Conservation (phyloP, 2,888 invertebrate genomes). For the Pogonocherus hispidulus region DNA sequence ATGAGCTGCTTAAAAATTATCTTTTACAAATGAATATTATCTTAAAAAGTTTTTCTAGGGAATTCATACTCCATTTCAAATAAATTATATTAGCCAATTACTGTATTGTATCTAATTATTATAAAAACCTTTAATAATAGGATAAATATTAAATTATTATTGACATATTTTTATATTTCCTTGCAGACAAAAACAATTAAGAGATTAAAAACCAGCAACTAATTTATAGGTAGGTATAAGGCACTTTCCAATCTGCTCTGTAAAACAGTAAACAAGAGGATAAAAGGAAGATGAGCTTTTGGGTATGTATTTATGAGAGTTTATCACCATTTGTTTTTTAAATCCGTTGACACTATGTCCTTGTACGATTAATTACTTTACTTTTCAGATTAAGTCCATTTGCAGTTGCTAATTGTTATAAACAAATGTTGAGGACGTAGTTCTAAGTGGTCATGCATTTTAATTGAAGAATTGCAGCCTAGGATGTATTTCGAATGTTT, state of each 20-base stretch:
- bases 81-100: too few species aligned
- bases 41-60: too few species aligned
- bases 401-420: slow-evolving; percentile 31
- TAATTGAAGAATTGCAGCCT: slow-evolving; percentile 3
- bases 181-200: not conserved
- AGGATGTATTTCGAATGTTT: slow-evolving; percentile 37
- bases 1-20: too few species aligned
- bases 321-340: slow-evolving; percentile 23
- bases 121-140: too few species aligned
- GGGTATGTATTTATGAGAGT: slow-evolving; percentile 7
- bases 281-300: slow-evolving; percentile 16
- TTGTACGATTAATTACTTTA: slow-evolving; percentile 36
- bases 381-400: slow-evolving; percentile 36
- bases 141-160: not conserved
- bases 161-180: not conserved
- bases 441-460: slow-evolving; percentile 21
- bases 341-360: slow-evolving; percentile 9
- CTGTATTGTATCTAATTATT: too few species aligned
- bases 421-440: slow-evolving; percentile 25
- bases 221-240: not conserved
- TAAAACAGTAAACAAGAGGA: not conserved
- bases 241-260: not conserved
- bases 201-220: not conserved
- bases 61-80: too few species aligned
- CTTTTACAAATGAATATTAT: too few species aligned